Evolutionary conservation across 2,113 vertebrate species (phyloP).

Genomic region (Brevimyrus niger): DNA sequence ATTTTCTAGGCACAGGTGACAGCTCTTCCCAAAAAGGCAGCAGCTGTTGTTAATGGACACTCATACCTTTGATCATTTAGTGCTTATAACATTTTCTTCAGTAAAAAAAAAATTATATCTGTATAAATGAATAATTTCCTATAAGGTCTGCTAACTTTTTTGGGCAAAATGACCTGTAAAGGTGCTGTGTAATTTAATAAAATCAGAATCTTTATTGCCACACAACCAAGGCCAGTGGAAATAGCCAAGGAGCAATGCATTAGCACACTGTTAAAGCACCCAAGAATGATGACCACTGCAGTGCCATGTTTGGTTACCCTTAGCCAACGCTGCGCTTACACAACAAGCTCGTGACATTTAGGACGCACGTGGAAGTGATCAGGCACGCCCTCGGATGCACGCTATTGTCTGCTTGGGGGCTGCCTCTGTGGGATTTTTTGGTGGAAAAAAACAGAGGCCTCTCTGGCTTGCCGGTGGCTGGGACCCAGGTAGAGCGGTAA

Average conservation of each 20-base stretch:
- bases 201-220: not conserved
- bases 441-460: not conserved
- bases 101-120: not conserved
- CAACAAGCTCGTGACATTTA: not conserved
- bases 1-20: not conserved
- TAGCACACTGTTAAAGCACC: not conserved
- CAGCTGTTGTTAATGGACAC: not conserved
- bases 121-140: not conserved
- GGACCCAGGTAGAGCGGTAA: slow-evolving; percentile 41
- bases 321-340: not conserved
- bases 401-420: not conserved
- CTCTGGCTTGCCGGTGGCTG: not conserved
- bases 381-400: not conserved
- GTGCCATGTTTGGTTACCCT: not conserved
- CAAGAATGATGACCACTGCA: not conserved
- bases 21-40: not conserved
- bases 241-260: not conserved
- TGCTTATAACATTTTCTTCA: not conserved
- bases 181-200: not conserved
- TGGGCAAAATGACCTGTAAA: not conserved
- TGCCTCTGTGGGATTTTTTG: not conserved
- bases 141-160: not conserved
- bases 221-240: not conserved
- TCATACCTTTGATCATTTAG: not conserved
- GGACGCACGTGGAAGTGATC: not conserved